These are phyloP conservation scores for Nyctibius grandis DNA, from an alignment of 2,797 vertebrate genomes.

Conservation along the genomic window DNA sequence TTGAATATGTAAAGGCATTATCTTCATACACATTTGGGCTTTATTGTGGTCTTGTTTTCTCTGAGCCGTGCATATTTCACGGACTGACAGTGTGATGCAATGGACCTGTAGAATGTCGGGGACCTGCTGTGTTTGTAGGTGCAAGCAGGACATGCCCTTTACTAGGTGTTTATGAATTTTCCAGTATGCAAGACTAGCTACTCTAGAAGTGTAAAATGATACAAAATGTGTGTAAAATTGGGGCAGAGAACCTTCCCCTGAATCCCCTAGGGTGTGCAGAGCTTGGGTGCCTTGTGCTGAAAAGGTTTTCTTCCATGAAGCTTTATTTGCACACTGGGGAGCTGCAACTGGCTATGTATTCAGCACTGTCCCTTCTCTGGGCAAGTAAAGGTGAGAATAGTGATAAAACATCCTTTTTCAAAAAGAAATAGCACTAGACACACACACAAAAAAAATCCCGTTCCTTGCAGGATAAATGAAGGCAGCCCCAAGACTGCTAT, in stretches of 20 bases:
- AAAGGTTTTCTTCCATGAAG: neutral
- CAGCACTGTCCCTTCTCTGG: neutral
- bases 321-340: neutral
- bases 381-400: neutral
- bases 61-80: rapidly evolving
- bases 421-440: neutral
- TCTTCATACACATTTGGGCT: neutral
- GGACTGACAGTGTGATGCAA: neutral
- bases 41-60: neutral
- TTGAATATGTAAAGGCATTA: neutral
- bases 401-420: neutral
- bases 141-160: neutral
- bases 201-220: neutral
- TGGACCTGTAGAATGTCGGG: neutral
- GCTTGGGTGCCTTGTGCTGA: neutral
- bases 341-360: neutral
- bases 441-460: neutral
- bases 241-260: neutral
- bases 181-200: neutral
- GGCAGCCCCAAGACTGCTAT: neutral
- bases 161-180: neutral
- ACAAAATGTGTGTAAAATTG: neutral
- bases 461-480: neutral
- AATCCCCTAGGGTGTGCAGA: neutral
- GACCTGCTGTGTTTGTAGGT: neutral